Evolutionary conservation across 2,797 vertebrate species (phyloP).

Genomic region (Dendrocincla fuliginosa): DNA sequence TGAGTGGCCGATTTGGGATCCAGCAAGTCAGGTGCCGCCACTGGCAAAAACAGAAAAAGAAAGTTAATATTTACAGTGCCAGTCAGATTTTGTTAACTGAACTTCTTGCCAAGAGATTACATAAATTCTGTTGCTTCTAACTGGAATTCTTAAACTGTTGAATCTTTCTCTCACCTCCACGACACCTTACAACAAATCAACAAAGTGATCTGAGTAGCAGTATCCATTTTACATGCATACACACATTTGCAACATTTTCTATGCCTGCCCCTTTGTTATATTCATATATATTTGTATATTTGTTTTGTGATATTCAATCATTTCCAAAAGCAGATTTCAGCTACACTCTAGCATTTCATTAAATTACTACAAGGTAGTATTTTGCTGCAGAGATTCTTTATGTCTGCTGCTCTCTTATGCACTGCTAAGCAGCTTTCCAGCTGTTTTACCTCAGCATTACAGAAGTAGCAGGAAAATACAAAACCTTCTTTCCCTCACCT

Average conservation of each 20-base stretch:
- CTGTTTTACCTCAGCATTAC: background rate
- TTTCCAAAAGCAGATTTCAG: background rate
- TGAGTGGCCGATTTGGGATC: slow-evolving; percentile 95
- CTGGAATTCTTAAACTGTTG: background rate
- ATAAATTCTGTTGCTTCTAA: background rate
- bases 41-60: slow-evolving; percentile 75
- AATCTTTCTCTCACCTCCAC: background rate
- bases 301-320: background rate
- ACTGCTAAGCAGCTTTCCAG: background rate
- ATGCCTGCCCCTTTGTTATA: background rate
- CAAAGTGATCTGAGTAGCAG: background rate
- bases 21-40: slow-evolving; percentile 98
- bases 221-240: background rate
- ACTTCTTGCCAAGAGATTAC: background rate
- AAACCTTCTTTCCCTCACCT: background rate
- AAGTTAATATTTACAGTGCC: slow-evolving; percentile 35
- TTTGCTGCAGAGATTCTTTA: background rate
- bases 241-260: background rate
- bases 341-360: background rate
- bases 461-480: background rate
- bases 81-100: background rate
- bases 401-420: background rate
- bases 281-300: too few species aligned
- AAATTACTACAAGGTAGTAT: background rate
- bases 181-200: background rate